phyloP scores from a whole-genome alignment of 2,113 vertebrate genomes.

The Pampusana beccarii region DNA sequence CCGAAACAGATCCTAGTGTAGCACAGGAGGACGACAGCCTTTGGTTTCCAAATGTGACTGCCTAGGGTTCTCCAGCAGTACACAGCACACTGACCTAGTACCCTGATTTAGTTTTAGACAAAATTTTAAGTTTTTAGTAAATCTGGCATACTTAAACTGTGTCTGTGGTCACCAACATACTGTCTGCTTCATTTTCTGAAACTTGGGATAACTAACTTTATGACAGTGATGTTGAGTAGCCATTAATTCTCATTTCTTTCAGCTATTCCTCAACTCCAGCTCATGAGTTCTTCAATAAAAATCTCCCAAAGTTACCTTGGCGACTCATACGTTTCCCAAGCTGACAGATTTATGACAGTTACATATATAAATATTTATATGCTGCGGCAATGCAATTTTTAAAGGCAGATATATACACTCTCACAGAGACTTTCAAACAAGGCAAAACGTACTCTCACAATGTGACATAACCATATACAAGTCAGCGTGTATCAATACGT shows the following conservation, averaged over 20 bases:
- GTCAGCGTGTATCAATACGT: background rate
- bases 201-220: constrained; percentile 58
- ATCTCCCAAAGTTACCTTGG: constrained; percentile 79
- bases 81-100: background rate
- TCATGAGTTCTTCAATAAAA: constrained; percentile 68
- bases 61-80: background rate
- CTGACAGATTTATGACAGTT: constrained; percentile 80
- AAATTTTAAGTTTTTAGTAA: background rate
- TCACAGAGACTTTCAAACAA: constrained; percentile 16
- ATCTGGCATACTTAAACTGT: background rate
- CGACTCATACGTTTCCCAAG: constrained; percentile 76
- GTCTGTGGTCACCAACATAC: background rate
- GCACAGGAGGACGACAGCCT: background rate
- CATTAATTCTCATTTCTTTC: constrained; percentile 62
- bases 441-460: background rate
- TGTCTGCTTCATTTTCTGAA: constrained; percentile 37
- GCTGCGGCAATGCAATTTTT: constrained; percentile 78
- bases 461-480: background rate
- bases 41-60: background rate
- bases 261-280: constrained; percentile 51
- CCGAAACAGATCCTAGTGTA: background rate
- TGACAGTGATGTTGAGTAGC: constrained; percentile 17
- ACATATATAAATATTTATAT: constrained; percentile 83
- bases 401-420: constrained; percentile 64
- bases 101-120: background rate